Percentiles rank a stretch among this genome's conserved stretches.
phyloP scores from a whole-genome alignment of 2,113 vertebrate genomes.

The Donacobius atricapilla region DNA sequence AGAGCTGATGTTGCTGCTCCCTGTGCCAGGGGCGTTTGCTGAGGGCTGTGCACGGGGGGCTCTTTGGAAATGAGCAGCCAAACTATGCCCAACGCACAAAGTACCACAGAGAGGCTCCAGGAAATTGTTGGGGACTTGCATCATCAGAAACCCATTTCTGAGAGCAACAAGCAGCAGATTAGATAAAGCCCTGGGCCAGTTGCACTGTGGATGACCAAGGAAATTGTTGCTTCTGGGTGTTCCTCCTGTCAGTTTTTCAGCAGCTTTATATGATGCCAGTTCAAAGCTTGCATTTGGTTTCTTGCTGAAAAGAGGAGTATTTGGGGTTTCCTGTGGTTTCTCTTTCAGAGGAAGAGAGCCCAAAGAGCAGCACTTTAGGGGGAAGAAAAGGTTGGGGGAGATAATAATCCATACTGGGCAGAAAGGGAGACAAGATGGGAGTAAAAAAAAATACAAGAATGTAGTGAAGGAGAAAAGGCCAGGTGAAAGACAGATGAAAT shows the following conservation, averaged over 20 bases:
- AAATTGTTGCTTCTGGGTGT: background rate
- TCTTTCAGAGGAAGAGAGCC: background rate
- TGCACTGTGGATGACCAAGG: background rate
- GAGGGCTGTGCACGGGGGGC: background rate
- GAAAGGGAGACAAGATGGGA: background rate
- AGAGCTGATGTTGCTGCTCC: background rate
- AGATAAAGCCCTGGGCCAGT: background rate
- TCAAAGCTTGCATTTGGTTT: background rate
- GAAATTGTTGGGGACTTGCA: background rate
- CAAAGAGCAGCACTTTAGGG: background rate
- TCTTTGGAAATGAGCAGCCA: background rate
- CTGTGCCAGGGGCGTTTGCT: background rate
- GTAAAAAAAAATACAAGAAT: background rate
- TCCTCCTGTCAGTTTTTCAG: background rate
- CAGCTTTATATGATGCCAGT: background rate
- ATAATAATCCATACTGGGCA: background rate
- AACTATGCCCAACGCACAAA: background rate
- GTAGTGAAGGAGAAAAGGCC: background rate
- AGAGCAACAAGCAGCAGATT: background rate
- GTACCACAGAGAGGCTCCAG: background rate
- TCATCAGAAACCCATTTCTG: background rate
- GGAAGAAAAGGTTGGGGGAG: background rate
- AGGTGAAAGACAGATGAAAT: background rate
- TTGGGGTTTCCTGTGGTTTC: background rate
- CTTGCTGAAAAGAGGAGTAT: background rate